A percentile compares a stretch with the other conserved stretches of the same genome.
phyloP scores from a whole-genome alignment of 2,888 invertebrate species.

The Agonopterix heracliana region DNA sequence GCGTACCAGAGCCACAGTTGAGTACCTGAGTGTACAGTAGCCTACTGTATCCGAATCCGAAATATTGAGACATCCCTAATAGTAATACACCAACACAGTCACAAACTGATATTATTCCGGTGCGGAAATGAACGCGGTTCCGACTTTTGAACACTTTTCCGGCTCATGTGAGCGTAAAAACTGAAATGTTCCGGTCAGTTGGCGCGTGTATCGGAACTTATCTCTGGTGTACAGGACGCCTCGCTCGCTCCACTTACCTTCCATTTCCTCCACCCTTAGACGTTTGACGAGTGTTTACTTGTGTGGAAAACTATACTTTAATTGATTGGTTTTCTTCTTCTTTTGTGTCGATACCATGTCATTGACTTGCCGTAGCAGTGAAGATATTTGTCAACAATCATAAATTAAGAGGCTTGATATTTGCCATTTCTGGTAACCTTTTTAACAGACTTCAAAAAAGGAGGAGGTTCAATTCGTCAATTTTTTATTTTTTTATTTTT shows the following conservation, averaged over 20 bases:
- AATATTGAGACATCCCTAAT: too few relatives aligned
- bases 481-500: too few relatives aligned
- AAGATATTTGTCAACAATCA: background rate
- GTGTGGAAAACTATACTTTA: too few relatives aligned
- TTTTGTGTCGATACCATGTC: too few relatives aligned
- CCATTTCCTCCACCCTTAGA: background rate
- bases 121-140: slow-evolving; percentile 18
- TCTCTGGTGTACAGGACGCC: background rate
- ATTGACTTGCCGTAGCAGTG: too few relatives aligned
- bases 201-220: slow-evolving; percentile 4
- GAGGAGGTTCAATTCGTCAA: background rate
- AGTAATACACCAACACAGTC: too few relatives aligned
- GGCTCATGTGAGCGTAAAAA: slow-evolving; percentile 11
- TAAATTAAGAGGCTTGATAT: background rate
- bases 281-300: too few relatives aligned
- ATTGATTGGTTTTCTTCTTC: too few relatives aligned
- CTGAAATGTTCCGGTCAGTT: slow-evolving; percentile 17
- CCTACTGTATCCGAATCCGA: too few relatives aligned
- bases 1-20: too few relatives aligned
- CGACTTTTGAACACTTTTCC: slow-evolving; percentile 14
- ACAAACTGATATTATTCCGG: too few relatives aligned
- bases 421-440: background rate
- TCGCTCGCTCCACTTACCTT: background rate
- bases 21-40: too few relatives aligned
- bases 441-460: background rate